Evolutionary conservation across 1,140 invertebrate species (phyloP), one percentile per base, ranked within the genome.

Genomic region (Drosophila tristis): DNA sequence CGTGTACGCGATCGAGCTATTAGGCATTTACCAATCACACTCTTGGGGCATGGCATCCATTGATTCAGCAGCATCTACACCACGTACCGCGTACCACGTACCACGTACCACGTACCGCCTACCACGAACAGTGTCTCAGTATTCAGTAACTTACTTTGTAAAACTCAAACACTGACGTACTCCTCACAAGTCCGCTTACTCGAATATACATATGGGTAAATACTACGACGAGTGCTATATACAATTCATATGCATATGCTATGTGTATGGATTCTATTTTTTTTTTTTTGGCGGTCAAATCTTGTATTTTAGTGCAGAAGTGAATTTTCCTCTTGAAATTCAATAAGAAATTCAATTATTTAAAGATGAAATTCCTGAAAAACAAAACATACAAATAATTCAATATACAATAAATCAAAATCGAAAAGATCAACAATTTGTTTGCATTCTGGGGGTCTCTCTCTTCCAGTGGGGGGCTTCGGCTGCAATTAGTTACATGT

Each of bases 241-340:
- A 29, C 23, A 4, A 25, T 25, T 25, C 23, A 25, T 25, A 25
- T 25, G 20, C 26, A 54, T 54, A 39, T 23, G 29, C 20, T 3
- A 39, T 54, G 15, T 54, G 9, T 20, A 54, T 20, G 29, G 4
- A 25, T 31, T 25, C 2, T 44, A 16, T 20, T 45, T 64, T 80
- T 20, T 45, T 64, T 80, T 65, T 59, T 74, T 86, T 20, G 20
- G 66, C 49, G 48, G 39, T 35, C 20, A 23, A 60, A 66, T 39
- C 20, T 31, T 44, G 45, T 75, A 56, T 48, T 74, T 71, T 82
- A 71, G 45, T 68, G 29, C 63, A 68, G 26, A 67, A 68, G 49
- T 74, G 82, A 89, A 79, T 87, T 87, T 87, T 84, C 80, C 78
- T 87, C 84, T 87, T 87, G 82, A 87, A 89, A 76, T 86, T 86